Conservation (phyloP, 64 coral and sea anemone species). For the Actinia tenebrosa region DNA sequence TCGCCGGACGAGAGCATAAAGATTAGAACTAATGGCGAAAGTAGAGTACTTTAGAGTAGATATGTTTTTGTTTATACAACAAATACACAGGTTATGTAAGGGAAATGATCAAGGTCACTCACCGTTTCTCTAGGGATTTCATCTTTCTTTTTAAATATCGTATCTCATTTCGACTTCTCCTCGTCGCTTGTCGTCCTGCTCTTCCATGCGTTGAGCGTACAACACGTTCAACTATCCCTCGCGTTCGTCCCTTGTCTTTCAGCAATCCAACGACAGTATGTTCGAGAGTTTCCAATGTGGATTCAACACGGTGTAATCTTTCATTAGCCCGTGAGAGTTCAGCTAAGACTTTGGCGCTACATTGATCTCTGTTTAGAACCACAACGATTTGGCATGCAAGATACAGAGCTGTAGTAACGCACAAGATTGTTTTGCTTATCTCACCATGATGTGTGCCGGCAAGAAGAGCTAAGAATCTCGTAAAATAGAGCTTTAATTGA, state of each 20-base stretch:
- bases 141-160: conserved; percentile 13
- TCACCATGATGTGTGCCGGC: background rate
- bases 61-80: no score
- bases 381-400: background rate
- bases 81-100: background rate
- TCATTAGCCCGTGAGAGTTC: background rate
- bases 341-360: background rate
- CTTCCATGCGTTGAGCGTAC: background rate
- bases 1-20: background rate
- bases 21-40: no score
- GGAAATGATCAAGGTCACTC: background rate
- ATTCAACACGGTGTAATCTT: background rate
- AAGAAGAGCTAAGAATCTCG: background rate
- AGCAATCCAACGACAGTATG: background rate
- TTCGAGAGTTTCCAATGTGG: background rate
- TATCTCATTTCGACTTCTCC: background rate
- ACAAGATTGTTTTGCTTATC: background rate
- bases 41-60: no score
- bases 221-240: background rate
- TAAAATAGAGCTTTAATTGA: background rate
- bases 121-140: background rate
- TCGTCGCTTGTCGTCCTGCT: background rate
- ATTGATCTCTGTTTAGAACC: background rate
- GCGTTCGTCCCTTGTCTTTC: background rate
- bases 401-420: background rate